Evolutionary conservation across 2,888 invertebrate genomes (phyloP).

Genomic region (Pegoplata infirma): DNA sequence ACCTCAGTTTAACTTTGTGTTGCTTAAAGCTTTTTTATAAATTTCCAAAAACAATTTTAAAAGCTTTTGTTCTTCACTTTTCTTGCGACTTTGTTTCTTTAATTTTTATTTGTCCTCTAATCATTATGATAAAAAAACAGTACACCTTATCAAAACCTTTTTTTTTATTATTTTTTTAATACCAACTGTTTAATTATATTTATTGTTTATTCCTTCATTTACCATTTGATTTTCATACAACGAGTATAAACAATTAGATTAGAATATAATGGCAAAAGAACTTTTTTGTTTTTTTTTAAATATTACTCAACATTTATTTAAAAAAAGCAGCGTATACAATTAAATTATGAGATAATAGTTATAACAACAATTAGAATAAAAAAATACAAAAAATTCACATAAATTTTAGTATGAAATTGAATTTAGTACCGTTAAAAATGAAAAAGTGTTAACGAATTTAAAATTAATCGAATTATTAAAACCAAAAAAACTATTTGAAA

Average conservation of each 20-base stretch:
- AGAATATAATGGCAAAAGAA: constrained; percentile 3
- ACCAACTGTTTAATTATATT: constrained; percentile 21
- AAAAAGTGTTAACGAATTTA: not conserved
- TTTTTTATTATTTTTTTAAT: not conserved
- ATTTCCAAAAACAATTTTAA: no score
- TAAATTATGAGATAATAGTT: not conserved
- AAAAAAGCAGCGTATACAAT: not conserved
- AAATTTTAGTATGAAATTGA: not conserved
- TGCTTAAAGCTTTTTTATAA: no score
- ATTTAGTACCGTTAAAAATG: not conserved
- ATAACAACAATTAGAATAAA: not conserved
- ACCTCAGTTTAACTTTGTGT: no score
- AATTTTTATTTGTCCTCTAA: not conserved
- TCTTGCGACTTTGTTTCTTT: not conserved
- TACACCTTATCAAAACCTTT: not conserved
- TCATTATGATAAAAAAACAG: not conserved
- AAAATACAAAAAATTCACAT: not conserved
- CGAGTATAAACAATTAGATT: constrained; percentile 44
- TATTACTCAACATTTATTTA: not conserved
- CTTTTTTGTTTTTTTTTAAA: no score
- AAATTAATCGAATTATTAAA: no score
- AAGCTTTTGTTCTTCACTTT: no score
- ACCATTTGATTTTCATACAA: constrained; percentile 25
- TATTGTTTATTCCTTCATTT: constrained; percentile 19
- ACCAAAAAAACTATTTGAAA: not conserved